phyloP scores from a whole-genome alignment of 35 echinoderm and acorn worm genomes.

The Apostichopus parvimensis region DNA sequence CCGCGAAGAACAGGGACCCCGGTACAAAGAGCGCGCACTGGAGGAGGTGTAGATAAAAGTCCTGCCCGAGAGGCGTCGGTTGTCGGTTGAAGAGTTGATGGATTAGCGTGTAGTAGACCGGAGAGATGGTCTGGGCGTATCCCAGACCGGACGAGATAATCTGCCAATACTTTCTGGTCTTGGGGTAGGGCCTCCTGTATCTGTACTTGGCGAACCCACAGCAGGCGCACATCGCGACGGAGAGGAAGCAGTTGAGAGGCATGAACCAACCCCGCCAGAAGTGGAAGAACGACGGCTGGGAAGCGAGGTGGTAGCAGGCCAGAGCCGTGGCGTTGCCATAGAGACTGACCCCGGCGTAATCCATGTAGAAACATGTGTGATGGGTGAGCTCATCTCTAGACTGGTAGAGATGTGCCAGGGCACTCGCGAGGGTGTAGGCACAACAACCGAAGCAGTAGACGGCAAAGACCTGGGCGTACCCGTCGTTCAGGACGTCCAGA shows the following conservation, averaged over 20 bases:
- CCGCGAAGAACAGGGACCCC: slow-evolving; percentile 80
- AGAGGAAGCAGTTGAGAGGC: slow-evolving; percentile 60
- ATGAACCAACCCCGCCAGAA: slow-evolving; percentile 55
- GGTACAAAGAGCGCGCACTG: slow-evolving; percentile 61
- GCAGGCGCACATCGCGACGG: slow-evolving; percentile 66
- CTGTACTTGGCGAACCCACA: slow-evolving; percentile 90
- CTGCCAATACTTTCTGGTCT: slow-evolving; percentile 84
- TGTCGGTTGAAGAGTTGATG: slow-evolving; percentile 7
- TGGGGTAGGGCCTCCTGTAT: slow-evolving; percentile 85
- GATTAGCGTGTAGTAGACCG: slow-evolving; percentile 63
- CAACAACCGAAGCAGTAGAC: slow-evolving; percentile 78
- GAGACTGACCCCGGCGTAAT: slow-evolving; percentile 86
- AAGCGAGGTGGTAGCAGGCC: slow-evolving; percentile 66
- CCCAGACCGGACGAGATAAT: slow-evolving; percentile 65
- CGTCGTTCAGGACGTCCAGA: slow-evolving; percentile 69
- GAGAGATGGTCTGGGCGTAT: slow-evolving; percentile 61
- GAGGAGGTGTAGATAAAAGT: slow-evolving; percentile 63
- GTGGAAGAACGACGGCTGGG: slow-evolving; percentile 65
- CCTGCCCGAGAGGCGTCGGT: slow-evolving; percentile 32
- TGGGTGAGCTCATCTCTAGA: slow-evolving; percentile 81
- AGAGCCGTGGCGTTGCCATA: slow-evolving; percentile 66
- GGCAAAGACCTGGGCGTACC: slow-evolving; percentile 67
- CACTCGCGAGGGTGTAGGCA: slow-evolving; percentile 68
- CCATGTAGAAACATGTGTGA: slow-evolving; percentile 90
- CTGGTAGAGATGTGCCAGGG: slow-evolving; percentile 80